Base-by-base conservation (phyloP, 2,797 vertebrate genomes). In the Sphenopsis melanotis region DNA sequence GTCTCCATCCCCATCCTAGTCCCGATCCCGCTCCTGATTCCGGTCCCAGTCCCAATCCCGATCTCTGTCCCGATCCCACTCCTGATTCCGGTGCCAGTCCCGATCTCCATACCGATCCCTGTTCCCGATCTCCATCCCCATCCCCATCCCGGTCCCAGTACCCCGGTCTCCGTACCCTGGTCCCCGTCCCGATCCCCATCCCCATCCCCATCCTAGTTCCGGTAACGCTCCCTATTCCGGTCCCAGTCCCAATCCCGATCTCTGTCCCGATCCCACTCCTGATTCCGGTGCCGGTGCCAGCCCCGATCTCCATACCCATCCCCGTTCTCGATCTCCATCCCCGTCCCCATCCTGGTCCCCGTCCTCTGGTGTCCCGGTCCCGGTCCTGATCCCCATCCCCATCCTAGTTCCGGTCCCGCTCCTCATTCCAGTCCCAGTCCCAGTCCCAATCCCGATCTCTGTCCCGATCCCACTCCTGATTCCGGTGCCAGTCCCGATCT, bases 1-100 rank as follows among this genome's bases (percentile, higher is more conserved):
- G 4, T 34, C 10, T 19, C 30, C 1, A 1, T 22, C 2, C 24
- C 9, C 0, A 0, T 55, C 4, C 10, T 11, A 0, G 0, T 63
- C 11, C 41, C 21, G 1, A 0, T 55, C 21, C 11, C 32, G 2
- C 0, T 39, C 20, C 6, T 5, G 6, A 2, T 69, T 12, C 36
- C 18, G 2, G 2, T 17, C 3, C 3, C 16, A 0, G 10, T 30
- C 32, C 39, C 5, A 2, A 1, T 29, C 8, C 24, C 16, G 0
- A 0, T 36, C 34, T 42, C n/a, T 2, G 1, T 19, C 10, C 32
- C 10, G 2, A 1, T 24, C 11, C n/a, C 9, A 1, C 50, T 29
- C 27, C 49, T 29, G 49, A 50, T 50, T 50, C 46, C 23, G 12
- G 39, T 15, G 13, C 39, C 37, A 39, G 37, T 39, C 37, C 37